A percentile compares a stretch with the other conserved stretches of the same genome.
Conservation (phyloP, 2,797 vertebrate genomes). For the Diglossa cyanea region DNA sequence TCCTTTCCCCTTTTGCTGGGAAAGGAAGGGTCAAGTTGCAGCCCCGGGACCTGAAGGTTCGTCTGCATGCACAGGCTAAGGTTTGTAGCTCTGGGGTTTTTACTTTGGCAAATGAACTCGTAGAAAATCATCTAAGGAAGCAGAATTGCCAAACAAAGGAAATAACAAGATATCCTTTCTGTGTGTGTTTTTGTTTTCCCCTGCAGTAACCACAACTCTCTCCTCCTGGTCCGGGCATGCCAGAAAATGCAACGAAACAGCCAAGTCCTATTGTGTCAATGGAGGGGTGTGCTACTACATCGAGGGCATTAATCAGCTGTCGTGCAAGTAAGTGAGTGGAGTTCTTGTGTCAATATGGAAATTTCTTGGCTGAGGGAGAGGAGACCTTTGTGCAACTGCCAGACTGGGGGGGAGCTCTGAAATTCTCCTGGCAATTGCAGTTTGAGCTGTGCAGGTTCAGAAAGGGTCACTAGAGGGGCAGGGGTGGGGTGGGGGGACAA, state of each 20-base stretch:
- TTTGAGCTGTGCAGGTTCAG: conserved; percentile 3
- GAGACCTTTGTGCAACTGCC: not conserved
- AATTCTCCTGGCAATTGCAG: not conserved
- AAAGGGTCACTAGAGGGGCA: not conserved
- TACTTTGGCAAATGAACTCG: not conserved
- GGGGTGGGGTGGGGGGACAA: not conserved
- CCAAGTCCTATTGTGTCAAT: conserved; percentile 95
- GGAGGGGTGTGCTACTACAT: conserved; percentile 97
- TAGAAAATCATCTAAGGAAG: not conserved
- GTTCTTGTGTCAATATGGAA: conserved; percentile 40
- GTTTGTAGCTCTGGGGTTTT: not conserved
- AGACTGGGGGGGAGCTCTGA: not conserved
- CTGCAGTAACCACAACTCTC: conserved; percentile 88
- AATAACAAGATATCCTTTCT: conserved; percentile 42
- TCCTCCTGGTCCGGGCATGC: conserved; percentile 92
- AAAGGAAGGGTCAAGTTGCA: not conserved
- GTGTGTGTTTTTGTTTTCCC: conserved; percentile 22
- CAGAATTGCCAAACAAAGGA: not conserved
- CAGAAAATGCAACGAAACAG: conserved; percentile 94
- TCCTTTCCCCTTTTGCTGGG: not conserved
- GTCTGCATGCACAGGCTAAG: not conserved
- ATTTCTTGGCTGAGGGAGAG: not conserved
- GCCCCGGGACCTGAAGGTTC: not conserved
- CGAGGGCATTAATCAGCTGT: conserved; percentile 93
- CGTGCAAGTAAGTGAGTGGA: conserved; percentile 94